These are phyloP conservation scores for Melopsittacus undulatus DNA, from an alignment of 2,797 vertebrate genomes.

Conservation along the genomic window DNA sequence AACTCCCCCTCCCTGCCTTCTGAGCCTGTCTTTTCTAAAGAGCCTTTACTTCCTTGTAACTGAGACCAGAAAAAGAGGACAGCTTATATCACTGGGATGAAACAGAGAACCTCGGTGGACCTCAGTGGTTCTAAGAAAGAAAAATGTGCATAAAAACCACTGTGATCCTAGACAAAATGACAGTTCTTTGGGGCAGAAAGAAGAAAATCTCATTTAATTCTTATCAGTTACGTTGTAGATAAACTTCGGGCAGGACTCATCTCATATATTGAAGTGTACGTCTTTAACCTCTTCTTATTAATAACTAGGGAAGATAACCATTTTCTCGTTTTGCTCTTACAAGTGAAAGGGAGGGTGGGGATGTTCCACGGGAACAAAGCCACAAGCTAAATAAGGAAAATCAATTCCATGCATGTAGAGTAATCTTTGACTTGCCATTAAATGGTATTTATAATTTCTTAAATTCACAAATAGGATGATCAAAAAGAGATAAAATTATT, in stretches of 20 bases:
- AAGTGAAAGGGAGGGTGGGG: neutral
- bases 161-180: neutral
- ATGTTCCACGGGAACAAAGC: neutral
- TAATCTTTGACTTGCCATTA: neutral
- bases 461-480: neutral
- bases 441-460: neutral
- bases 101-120: neutral
- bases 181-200: neutral
- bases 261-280: neutral
- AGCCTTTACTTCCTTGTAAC: neutral
- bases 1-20: too few species aligned
- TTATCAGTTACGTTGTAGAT: neutral
- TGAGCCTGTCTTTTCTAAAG: too few species aligned
- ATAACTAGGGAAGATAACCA: neutral
- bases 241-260: neutral
- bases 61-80: neutral
- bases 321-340: neutral
- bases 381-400: neutral
- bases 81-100: neutral
- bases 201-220: neutral
- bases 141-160: neutral
- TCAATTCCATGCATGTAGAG: neutral
- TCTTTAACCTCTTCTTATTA: slow-evolving; percentile 36
- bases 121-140: neutral
- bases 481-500: neutral